These are phyloP conservation scores for Drosophila melanica DNA, from an alignment of 1,140 invertebrate genomes.

Conservation along the genomic window DNA sequence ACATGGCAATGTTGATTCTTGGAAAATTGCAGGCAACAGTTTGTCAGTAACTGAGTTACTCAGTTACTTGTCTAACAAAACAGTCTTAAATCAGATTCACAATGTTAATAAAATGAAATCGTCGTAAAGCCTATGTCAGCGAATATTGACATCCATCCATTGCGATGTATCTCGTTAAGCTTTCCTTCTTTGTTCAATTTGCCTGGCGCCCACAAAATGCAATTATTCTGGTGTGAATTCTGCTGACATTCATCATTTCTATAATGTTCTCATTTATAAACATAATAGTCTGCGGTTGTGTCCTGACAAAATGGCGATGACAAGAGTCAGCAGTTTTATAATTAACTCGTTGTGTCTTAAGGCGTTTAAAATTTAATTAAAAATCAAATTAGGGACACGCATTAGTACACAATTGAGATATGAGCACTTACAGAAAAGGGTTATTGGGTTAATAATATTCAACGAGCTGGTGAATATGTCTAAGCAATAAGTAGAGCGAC, in stretches of 20 bases:
- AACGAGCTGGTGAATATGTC: background rate
- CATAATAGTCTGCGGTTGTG: conserved; percentile 25
- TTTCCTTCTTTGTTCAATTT: conserved; percentile 1
- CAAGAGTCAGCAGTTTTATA: conserved; percentile 46
- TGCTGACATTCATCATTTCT: conserved; percentile 29
- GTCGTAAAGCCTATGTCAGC: background rate
- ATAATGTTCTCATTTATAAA: conserved; percentile 30
- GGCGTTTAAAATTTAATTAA: conserved; percentile 25
- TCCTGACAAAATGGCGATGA: conserved; percentile 13
- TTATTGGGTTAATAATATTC: background rate
- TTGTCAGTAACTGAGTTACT: conserved; percentile 15
- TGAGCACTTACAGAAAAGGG: background rate
- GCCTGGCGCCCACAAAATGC: background rate
- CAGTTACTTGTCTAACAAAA: conserved; percentile 24
- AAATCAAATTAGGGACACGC: conserved; percentile 11
- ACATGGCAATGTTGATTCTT: conserved; percentile 20
- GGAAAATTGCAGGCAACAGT: conserved; percentile 6
- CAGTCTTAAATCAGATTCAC: conserved; percentile 27
- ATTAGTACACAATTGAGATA: background rate
- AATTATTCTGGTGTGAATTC: conserved; percentile 6
- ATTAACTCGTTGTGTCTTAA: conserved; percentile 56
- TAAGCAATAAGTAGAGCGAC: background rate
- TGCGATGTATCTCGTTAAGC: background rate
- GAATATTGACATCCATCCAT: background rate
- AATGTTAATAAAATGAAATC: conserved; percentile 25